Evolutionary conservation across 1,140 invertebrate species (phyloP), one percentile per base, ranked within the genome.

Genomic region (Panagrolaimus sp.): DNA sequence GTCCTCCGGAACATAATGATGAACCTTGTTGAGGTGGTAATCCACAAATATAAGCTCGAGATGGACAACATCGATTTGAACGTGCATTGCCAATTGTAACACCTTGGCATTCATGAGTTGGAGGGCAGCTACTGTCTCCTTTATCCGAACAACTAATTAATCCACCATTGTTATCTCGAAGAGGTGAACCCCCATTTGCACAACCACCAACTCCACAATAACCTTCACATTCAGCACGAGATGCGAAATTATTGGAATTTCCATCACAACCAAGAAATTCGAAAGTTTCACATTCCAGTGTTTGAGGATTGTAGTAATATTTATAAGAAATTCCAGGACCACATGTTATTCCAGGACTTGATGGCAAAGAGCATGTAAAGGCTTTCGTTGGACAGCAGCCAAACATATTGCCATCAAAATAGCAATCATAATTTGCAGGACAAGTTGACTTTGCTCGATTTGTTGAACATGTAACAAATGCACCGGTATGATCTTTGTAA

Each of bases 101-200:
- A 14, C 71, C 69, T 28, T 77, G 79, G 47, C 79, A 81, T 64
- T 81, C 79, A 63, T 83, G 81, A 9, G 78, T 81, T 26, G 79
- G 72, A 0, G 79, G 79, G 48, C 79, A 81, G 7, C 32, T 38
- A 1, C 58, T 65, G 12, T 74, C 71, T 14, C 70, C 66, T 14
- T 58, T 58, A 17, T 73, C 43, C 14, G 78, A 80, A 65, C 79
- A 81, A 14, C 82, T 81, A 70, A 81, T 81, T 15, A 81, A 63
- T 63, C 83, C 81, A 1, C 79, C 79, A 68, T 82, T 83, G 38
- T 81, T 79, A 69, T 81, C 81, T 9, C 81, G 48, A 38, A 83
- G 78, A 4, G 79, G 79, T 24, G 76, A 79, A 43, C 79, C 79
- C 3, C 79, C 79, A 65, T 83, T 81, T 21, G 81, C 52, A 26